phyloP scores from a whole-genome alignment of 2,888 invertebrate species.

The Brachypalpus laphriformis region DNA sequence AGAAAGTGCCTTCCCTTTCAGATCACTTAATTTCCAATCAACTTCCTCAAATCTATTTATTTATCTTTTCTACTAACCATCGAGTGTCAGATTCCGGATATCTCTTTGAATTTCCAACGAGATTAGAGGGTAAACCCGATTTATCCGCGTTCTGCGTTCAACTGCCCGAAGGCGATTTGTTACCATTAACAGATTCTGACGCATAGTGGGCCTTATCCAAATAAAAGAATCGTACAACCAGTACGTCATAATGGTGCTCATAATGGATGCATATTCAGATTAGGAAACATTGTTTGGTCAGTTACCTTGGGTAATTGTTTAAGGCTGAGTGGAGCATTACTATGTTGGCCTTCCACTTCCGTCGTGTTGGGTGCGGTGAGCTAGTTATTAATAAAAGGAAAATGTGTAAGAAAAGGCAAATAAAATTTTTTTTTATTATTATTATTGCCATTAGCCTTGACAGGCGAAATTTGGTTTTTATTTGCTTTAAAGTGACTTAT shows the following conservation, averaged over 20 bases:
- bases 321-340: background rate
- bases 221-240: constrained; percentile 12
- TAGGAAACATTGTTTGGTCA: constrained; percentile 16
- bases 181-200: constrained; percentile 24
- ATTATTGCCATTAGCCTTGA: background rate
- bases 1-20: background rate
- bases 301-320: constrained; percentile 42
- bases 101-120: constrained; percentile 12
- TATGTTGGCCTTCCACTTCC: constrained; percentile 1
- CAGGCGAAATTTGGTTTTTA: background rate
- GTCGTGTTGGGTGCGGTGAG: background rate
- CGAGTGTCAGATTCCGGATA: constrained; percentile 10
- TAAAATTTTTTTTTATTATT: background rate
- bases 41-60: background rate
- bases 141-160: constrained; percentile 28
- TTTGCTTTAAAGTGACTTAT: too few species aligned
- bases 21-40: constrained; percentile 17
- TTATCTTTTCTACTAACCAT: background rate
- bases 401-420: background rate
- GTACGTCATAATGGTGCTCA: background rate
- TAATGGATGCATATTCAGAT: constrained; percentile 17
- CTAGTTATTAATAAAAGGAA: background rate
- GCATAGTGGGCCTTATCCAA: constrained; percentile 4
- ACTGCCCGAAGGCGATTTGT: constrained; percentile 45
- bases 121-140: constrained; percentile 10